A percentile compares a stretch with the other conserved stretches of the same genome.
These are phyloP conservation scores for Eidolon helvum DNA, from an alignment of 2,113 vertebrate species.

Conservation along the genomic window DNA sequence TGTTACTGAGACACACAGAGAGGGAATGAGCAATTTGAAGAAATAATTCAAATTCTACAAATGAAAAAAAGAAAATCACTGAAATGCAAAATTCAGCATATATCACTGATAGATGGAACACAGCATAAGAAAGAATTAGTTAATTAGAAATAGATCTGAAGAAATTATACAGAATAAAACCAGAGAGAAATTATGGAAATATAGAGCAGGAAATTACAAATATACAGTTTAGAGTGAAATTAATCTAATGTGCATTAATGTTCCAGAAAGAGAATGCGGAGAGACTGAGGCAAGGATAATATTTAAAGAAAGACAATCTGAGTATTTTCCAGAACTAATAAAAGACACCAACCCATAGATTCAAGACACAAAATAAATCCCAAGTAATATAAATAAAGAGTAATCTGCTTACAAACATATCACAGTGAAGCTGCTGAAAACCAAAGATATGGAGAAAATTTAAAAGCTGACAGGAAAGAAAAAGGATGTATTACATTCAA, in stretches of 20 bases:
- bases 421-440: neutral
- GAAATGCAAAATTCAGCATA: neutral
- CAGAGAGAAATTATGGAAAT: constrained; percentile 6
- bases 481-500: neutral
- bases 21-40: neutral
- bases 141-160: neutral
- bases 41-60: neutral
- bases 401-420: neutral
- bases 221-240: neutral
- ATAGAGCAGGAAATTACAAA: neutral
- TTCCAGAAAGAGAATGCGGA: neutral
- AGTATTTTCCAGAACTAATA: neutral
- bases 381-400: neutral
- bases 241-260: neutral
- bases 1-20: neutral
- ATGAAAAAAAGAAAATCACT: neutral
- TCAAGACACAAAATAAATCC: neutral
- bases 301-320: neutral
- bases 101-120: neutral
- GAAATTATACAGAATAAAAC: neutral
- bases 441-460: neutral
- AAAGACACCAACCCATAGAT: neutral
- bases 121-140: neutral
- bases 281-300: neutral
- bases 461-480: neutral